Evolutionary conservation across 2,113 vertebrate species (phyloP), one percentile per base, ranked within the genome.

Genomic region (Catagonus wagneri): DNA sequence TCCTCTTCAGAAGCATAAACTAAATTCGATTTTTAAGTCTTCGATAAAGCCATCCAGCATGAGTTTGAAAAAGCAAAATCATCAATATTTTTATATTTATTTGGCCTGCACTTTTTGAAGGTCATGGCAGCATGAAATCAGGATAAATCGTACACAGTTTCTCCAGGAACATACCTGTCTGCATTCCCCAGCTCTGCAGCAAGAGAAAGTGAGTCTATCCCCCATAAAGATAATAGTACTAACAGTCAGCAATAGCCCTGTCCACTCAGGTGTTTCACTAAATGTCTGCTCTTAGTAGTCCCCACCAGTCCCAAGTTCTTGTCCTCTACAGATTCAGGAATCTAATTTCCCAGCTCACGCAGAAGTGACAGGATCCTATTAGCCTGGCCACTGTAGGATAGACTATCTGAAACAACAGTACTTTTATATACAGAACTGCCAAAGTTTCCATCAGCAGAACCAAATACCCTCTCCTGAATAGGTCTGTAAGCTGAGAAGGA

Each of bases 1-100:
- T 94, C 27, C 58, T 90, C 34, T 39, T 97, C 63, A 87, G 85
- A 84, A 87, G 32, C 16, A 83, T 60, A 29, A 72, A 54, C 25
- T 85, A 86, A 85, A 80, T 25, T 65, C 50, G 66, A 88, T 85
- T 72, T 74, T 74, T 80, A 80, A 36, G 11, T 69, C n/a, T 86
- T 78, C n/a, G 17, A 65, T 76, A 52, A 71, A 85, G 11, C 16
- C 61, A 95, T 65, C 25, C 34, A 83, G 72, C 11, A 63, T 63
- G 4, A 63, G 54, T 87, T 83, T 74, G 3, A 83, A 89, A 93
- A 52, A 36, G 12, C 6, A 79, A 83, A 84, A 83, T 80, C 12
- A 90, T 54, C 65, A 50, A 50, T 32, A 61, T 39, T 76, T 76
- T 75, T 72, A 87, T 20, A 34, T 76, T 83, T 78, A 8, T 74